Conservation (phyloP, 2,888 invertebrate genomes). For the Ophioninae sp. region DNA sequence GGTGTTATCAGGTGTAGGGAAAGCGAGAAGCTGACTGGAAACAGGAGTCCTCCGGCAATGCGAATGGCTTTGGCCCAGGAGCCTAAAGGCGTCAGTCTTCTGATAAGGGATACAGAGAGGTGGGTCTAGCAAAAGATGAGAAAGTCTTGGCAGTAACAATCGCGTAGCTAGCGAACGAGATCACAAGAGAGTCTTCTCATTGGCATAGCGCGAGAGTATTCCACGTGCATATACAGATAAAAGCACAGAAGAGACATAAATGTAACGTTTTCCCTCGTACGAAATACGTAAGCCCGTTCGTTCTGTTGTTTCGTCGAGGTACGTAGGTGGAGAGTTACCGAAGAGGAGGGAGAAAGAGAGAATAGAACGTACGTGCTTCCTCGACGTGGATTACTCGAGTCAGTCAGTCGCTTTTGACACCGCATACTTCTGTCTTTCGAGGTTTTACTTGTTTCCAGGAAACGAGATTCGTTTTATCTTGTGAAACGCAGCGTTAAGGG, state of each 20-base stretch:
- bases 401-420: constrained; percentile 6
- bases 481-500: constrained; percentile 17
- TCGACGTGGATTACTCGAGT: constrained; percentile 34
- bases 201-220: neutral
- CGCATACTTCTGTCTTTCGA: constrained; percentile 16
- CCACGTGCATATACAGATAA: neutral
- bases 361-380: constrained; percentile 46
- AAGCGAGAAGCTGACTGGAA: neutral
- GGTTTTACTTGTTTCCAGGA: constrained; percentile 45
- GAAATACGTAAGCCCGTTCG: constrained; percentile 49
- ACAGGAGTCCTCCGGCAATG: constrained; percentile 8
- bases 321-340: neutral
- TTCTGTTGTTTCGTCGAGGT: constrained; percentile 37
- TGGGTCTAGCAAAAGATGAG: constrained; percentile 29
- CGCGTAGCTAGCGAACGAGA: constrained; percentile 34
- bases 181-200: constrained; percentile 13
- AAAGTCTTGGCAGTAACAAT: constrained; percentile 40
- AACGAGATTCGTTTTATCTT: constrained; percentile 60
- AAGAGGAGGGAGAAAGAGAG: neutral
- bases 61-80: constrained; percentile 30
- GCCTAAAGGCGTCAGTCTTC: constrained; percentile 13
- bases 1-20: neutral
- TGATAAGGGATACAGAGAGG: constrained; percentile 24
- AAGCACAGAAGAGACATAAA: constrained; percentile 17
- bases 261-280: constrained; percentile 11